Percentiles rank a stretch among this genome's conserved stretches.
These are phyloP conservation scores for Adelges cooleyi DNA, from an alignment of 1,140 invertebrate genomes.

Conservation along the genomic window DNA sequence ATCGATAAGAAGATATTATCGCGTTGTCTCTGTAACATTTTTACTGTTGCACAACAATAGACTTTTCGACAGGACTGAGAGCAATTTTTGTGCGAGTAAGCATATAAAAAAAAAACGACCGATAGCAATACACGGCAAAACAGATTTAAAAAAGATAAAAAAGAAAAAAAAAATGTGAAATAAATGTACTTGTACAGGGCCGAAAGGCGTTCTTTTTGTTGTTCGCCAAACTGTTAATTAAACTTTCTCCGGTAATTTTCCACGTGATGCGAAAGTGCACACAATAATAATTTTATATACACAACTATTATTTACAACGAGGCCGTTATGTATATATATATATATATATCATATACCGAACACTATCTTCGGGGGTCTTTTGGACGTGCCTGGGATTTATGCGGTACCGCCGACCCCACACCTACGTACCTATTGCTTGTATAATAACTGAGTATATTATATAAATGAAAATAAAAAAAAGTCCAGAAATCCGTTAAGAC, in stretches of 20 bases:
- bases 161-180: neutral
- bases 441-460: neutral
- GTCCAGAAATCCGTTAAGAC: slow-evolving; percentile 8
- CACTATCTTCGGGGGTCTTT: slow-evolving; percentile 2
- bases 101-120: neutral
- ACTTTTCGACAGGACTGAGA: neutral
- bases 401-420: neutral
- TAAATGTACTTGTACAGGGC: too few species aligned
- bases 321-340: too few species aligned
- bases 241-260: slow-evolving; percentile 5
- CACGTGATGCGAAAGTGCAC: too few species aligned
- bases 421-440: too few species aligned
- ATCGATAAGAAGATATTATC: too few species aligned
- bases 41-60: neutral
- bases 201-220: slow-evolving; percentile 16
- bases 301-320: neutral
- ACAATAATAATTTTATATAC: neutral
- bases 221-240: slow-evolving; percentile 21
- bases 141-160: slow-evolving; percentile 6
- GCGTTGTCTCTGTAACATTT: too few species aligned
- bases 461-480: neutral
- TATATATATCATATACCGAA: too few species aligned
- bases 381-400: slow-evolving; percentile 9
- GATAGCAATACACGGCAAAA: neutral
- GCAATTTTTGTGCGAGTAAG: neutral